Conservation (phyloP, 2,797 vertebrate genomes). For the Clarias laeviceps region DNA sequence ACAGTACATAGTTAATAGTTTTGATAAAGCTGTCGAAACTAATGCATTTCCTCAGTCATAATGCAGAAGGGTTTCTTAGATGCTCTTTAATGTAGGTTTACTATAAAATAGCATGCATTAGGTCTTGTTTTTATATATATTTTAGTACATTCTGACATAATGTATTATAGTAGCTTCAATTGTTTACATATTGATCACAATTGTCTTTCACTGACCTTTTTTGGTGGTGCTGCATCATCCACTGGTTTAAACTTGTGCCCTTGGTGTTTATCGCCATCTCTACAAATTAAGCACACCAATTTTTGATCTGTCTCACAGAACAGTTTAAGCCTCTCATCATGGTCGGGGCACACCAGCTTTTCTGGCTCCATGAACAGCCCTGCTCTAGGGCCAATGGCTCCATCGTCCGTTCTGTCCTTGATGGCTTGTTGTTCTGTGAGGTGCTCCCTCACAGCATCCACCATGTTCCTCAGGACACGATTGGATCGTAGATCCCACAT, state of each 20-base stretch:
- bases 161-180: background rate
- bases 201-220: slow-evolving; percentile 54
- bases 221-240: slow-evolving; percentile 60
- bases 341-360: slow-evolving; percentile 61
- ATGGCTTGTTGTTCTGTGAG: slow-evolving; percentile 49
- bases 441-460: slow-evolving; percentile 56
- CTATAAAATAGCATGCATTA: background rate
- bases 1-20: background rate
- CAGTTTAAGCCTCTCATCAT: slow-evolving; percentile 68
- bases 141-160: background rate
- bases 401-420: background rate
- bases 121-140: background rate
- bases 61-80: background rate
- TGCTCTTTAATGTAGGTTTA: background rate
- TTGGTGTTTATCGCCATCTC: slow-evolving; percentile 63
- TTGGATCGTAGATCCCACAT: slow-evolving; percentile 53
- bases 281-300: slow-evolving; percentile 64
- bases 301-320: slow-evolving; percentile 70
- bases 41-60: background rate
- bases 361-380: slow-evolving; percentile 26
- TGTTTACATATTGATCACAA: background rate
- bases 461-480: slow-evolving; percentile 58
- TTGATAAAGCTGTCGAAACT: background rate
- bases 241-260: slow-evolving; percentile 66
- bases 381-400: background rate